Base-by-base conservation (phyloP, 2,797 vertebrate species). In the Pelobates cultripes region DNA sequence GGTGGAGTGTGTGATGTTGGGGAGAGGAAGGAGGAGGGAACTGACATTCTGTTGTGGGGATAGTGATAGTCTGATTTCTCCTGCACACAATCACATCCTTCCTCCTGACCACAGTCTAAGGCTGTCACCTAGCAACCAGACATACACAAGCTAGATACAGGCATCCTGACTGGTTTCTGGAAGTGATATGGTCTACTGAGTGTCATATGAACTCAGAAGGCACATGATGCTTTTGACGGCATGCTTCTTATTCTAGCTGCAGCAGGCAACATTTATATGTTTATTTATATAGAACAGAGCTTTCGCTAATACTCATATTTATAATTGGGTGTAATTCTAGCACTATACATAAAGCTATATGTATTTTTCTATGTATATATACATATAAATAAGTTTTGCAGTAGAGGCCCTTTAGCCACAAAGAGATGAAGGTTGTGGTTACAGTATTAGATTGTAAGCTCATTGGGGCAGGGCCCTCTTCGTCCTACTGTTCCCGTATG, bases 71-170 rank as follows among this genome's bases (percentile, higher is more conserved):
- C 40, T 83, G 81, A 57, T 75, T 47, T 74, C 64, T 73, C 10
- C 47, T 0, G 70, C 51, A 60, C 43, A 28, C 64, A 60, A 78
- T 43, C 28, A 73, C 76, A 78, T 83, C 81, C 81, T 78, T 70
- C 44, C 64, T 70, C 15, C 63, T 64, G 51, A 83, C 75, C 81
- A 70, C 76, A 78, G 81, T 74, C 76, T 83, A 63, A 4, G 60
- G 63, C 4, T 15, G 43, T 83, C 68, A 61, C 81, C 70, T 83
- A 69, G 81, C 44, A 63, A 83, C 81, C 81, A 83, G 76, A 83
- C 81, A 78, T 45, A 82, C 64, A 72, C 43, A 61, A 12, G 41
- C 0, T 69, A 78, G 45, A 71, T 78, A 78, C 71, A 72, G 61
- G 63, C 17, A 3, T 45, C 42, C 40, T 60, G 64, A 28, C 13